Evolutionary conservation across 2,113 vertebrate species (phyloP).

Genomic region (Sander vitreus): DNA sequence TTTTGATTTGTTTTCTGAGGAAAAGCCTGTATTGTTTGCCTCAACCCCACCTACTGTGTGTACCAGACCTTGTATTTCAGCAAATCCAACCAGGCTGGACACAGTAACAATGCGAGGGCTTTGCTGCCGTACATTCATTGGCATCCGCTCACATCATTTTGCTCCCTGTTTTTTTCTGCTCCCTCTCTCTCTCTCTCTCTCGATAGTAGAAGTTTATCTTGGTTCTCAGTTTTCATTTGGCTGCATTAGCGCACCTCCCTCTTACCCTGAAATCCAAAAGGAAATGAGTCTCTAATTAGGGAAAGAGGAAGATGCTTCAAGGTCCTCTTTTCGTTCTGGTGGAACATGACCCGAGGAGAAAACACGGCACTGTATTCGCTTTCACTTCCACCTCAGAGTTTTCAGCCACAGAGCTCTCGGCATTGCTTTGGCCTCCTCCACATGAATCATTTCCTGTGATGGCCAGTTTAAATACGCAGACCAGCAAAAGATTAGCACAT

Average conservation of each 20-base stretch:
- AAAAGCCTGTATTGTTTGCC: conserved; percentile 55
- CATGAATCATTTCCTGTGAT: conserved; percentile 55
- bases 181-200: neutral
- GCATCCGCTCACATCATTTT: conserved; percentile 26
- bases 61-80: conserved; percentile 37
- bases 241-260: neutral
- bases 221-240: conserved; percentile 41
- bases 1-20: conserved; percentile 59
- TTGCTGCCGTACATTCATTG: conserved; percentile 36
- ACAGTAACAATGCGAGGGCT: conserved; percentile 45
- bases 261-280: conserved; percentile 37
- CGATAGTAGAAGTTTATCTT: conserved; percentile 5
- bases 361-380: conserved; percentile 38
- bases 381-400: conserved; percentile 68
- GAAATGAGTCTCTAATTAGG: conserved; percentile 63
- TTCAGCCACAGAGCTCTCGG: conserved; percentile 3
- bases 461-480: conserved; percentile 1
- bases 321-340: conserved; percentile 57
- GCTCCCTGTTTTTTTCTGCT: conserved; percentile 2
- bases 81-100: conserved; percentile 20
- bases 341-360: conserved; percentile 33
- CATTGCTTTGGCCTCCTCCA: neutral
- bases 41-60: conserved; percentile 40
- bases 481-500: neutral
- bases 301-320: conserved; percentile 67